phyloP scores from a whole-genome alignment of 2,113 vertebrate genomes.

The Anguilla rostrata region DNA sequence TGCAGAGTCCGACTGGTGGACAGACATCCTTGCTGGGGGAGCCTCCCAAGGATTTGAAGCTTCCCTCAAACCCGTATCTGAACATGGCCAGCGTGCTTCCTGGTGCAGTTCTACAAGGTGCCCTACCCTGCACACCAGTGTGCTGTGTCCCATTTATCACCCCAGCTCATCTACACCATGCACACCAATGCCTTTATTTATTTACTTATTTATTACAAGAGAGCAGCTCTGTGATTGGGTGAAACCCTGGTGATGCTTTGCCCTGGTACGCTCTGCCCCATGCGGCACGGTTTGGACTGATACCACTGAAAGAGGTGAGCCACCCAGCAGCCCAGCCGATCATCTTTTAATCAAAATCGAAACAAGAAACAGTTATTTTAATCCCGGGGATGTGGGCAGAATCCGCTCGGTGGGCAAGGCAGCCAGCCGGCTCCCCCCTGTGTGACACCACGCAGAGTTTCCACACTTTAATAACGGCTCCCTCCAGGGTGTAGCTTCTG shows the following conservation, averaged over 20 bases:
- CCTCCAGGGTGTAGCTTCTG: too few relatives aligned
- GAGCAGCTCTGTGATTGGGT: not conserved
- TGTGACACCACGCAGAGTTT: not conserved
- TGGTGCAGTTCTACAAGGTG: constrained; percentile 81
- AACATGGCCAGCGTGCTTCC: constrained; percentile 93
- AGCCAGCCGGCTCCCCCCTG: not conserved
- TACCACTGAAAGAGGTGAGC: too few relatives aligned
- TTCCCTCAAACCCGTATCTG: constrained; percentile 94
- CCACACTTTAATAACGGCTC: not conserved
- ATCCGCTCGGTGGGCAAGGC: too few relatives aligned
- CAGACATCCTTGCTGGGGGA: constrained; percentile 92
- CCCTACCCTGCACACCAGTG: not conserved
- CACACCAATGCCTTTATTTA: not conserved
- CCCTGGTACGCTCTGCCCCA: not conserved
- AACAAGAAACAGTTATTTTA: not conserved
- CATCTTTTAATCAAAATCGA: not conserved
- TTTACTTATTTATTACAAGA: not conserved
- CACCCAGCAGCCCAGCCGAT: not conserved
- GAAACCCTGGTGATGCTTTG: not conserved
- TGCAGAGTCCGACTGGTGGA: constrained; percentile 69
- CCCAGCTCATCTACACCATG: not conserved
- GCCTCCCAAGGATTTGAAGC: constrained; percentile 91
- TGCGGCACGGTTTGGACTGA: too few relatives aligned
- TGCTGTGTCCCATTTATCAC: not conserved
- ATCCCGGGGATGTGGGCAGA: not conserved